These are phyloP conservation scores for Manis javanica DNA, from an alignment of 2,797 vertebrate genomes.

Conservation along the genomic window DNA sequence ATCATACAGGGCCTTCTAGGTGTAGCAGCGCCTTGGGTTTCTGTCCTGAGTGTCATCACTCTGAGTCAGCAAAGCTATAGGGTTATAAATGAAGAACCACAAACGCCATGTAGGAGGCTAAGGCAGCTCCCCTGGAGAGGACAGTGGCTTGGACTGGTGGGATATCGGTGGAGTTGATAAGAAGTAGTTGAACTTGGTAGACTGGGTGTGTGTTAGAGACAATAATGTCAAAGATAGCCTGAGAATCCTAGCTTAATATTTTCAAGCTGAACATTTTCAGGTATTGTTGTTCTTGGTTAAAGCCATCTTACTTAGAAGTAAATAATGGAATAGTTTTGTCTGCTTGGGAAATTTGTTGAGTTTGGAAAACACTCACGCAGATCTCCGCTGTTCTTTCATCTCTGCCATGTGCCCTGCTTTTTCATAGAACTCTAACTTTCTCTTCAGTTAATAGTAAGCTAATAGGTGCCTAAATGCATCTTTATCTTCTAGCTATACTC, in stretches of 20 bases:
- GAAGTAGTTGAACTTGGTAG: not conserved
- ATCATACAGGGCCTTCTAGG: rapidly evolving
- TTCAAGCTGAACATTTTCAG: slow-evolving; percentile 6
- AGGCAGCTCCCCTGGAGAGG: not conserved
- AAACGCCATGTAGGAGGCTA: not conserved
- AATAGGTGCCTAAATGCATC: too few species aligned
- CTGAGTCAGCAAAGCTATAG: not conserved
- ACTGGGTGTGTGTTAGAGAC: not conserved
- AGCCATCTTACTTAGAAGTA: not conserved
- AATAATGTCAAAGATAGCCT: not conserved
- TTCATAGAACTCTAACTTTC: not conserved
- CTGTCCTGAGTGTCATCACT: not conserved
- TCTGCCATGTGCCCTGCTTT: not conserved
- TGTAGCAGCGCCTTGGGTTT: not conserved
- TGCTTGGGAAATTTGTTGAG: not conserved
- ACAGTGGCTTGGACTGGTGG: not conserved
- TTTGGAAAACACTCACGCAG: not conserved
- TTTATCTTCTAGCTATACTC: not conserved
- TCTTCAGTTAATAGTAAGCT: not conserved
- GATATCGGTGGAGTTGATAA: not conserved
- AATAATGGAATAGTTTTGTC: not conserved
- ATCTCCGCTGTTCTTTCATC: not conserved
- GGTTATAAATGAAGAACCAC: not conserved
- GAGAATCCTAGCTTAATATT: not conserved
- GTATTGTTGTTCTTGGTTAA: not conserved